Evolutionary conservation across 2,113 vertebrate species (phyloP).

Genomic region (Suricata suricatta): DNA sequence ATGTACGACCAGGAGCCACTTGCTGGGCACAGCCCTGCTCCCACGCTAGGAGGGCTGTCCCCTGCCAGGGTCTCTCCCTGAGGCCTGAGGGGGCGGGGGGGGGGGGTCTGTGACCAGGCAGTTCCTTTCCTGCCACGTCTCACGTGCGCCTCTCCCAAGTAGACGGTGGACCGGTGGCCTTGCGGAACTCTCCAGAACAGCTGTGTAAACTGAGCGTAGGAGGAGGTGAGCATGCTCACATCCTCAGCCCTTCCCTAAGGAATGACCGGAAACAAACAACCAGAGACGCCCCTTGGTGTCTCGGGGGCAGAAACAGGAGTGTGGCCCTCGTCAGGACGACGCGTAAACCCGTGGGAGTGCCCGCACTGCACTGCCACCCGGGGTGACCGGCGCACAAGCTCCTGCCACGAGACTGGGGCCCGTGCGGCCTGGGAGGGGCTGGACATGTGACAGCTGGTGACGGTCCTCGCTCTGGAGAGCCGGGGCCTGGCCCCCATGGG

Average conservation of each 20-base stretch:
- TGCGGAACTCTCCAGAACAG: conserved; percentile 67
- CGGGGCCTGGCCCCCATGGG: not conserved
- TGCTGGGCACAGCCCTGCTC: not conserved
- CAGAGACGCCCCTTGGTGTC: not conserved
- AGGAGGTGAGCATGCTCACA: conserved; percentile 58
- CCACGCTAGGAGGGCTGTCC: fast-evolving
- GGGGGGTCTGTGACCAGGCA: not conserved
- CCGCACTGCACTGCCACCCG: fast-evolving
- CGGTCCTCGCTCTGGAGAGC: not conserved
- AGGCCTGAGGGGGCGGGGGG: not conserved
- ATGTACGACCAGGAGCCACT: not conserved
- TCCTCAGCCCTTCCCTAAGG: conserved; percentile 37
- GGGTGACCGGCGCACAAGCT: fast-evolving
- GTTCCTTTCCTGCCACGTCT: conserved; percentile 53
- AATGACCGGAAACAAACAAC: not conserved
- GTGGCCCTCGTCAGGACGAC: fast-evolving
- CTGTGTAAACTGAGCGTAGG: conserved; percentile 85
- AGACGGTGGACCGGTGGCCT: conserved; percentile 55
- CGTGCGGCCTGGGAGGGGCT: not conserved
- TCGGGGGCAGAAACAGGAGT: not conserved
- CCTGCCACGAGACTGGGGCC: not conserved
- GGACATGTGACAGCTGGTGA: fast-evolving
- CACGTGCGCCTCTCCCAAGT: conserved; percentile 49
- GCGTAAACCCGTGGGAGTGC: not conserved
- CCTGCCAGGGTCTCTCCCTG: not conserved